A percentile compares a stretch with the other conserved stretches of the same genome.
Evolutionary conservation across 2,888 invertebrate species (phyloP).

Genomic region (Helleia helle): DNA sequence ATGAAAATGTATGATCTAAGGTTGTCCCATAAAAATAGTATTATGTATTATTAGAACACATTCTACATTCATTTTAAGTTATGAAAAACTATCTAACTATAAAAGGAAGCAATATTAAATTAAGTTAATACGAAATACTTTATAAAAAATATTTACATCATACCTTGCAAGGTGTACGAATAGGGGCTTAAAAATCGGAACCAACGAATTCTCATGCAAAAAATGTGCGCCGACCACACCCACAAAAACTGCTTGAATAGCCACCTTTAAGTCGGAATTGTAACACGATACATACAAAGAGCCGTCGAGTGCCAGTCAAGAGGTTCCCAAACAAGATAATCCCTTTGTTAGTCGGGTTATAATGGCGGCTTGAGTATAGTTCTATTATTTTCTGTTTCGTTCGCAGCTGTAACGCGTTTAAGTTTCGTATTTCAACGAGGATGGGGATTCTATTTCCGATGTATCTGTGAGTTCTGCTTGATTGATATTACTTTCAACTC

Average conservation of each 20-base stretch:
- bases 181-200: conserved; percentile 15
- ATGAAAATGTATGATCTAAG: too few relatives aligned
- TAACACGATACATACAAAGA: conserved; percentile 60
- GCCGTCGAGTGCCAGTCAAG: conserved; percentile 61
- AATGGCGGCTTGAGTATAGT: conserved; percentile 59
- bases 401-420: conserved; percentile 56
- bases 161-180: conserved; percentile 24
- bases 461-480: conserved; percentile 9
- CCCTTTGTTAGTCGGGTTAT: conserved; percentile 63
- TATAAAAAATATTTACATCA: too few relatives aligned
- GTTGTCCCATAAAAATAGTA: too few relatives aligned
- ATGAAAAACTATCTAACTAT: too few relatives aligned
- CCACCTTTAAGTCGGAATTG: conserved; percentile 49
- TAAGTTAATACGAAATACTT: too few relatives aligned
- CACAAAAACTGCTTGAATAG: conserved; percentile 50
- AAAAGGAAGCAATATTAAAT: too few relatives aligned
- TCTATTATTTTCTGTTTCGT: conserved; percentile 62
- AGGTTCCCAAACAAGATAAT: conserved; percentile 71
- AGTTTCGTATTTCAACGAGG: conserved; percentile 63
- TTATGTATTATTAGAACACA: too few relatives aligned
- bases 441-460: conserved; percentile 48
- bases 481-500: conserved; percentile 3
- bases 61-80: too few relatives aligned
- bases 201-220: conserved; percentile 16
- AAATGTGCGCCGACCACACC: conserved; percentile 18